Evolutionary conservation across 2,113 vertebrate genomes (phyloP).

Genomic region (Ranitomeya imitator): DNA sequence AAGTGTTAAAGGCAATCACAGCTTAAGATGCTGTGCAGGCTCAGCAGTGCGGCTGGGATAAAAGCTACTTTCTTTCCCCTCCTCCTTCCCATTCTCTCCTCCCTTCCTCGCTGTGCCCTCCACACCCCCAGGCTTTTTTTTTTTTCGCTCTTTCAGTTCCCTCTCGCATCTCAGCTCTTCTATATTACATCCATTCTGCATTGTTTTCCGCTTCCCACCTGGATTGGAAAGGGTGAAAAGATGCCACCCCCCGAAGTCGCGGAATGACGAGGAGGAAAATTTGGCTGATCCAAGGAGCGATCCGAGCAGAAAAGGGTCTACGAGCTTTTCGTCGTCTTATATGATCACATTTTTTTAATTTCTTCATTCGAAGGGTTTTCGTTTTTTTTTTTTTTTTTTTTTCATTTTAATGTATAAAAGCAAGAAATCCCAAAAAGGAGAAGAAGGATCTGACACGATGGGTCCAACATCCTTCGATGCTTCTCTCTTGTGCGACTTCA

Average conservation of each 20-base stretch:
- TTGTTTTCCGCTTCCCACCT: conserved; percentile 39
- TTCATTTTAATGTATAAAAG: neutral
- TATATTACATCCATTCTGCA: conserved; percentile 39
- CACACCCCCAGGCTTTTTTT: conserved; percentile 45
- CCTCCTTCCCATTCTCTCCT: conserved; percentile 44
- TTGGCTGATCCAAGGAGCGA: conserved; percentile 14
- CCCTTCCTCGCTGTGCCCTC: conserved; percentile 41
- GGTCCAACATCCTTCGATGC: neutral
- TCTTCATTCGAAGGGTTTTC: neutral
- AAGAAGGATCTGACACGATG: neutral
- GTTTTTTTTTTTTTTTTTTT: too few species aligned
- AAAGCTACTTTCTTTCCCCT: conserved; percentile 53
- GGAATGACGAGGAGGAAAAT: conserved; percentile 20
- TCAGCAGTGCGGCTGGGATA: conserved; percentile 57
- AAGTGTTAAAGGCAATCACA: conserved; percentile 45
- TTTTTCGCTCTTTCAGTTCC: conserved; percentile 34
- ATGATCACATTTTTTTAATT: neutral
- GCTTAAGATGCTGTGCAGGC: conserved; percentile 55
- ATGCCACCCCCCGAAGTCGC: conserved; percentile 30
- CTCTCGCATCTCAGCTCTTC: conserved; percentile 32
- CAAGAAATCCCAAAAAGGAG: neutral
- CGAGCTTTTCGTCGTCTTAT: neutral
- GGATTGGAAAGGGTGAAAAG: conserved; percentile 38
- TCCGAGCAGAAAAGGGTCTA: neutral
- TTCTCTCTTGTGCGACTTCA: neutral